phyloP scores from a whole-genome alignment of 2,888 invertebrate genomes.

The Aethes cnicana region DNA sequence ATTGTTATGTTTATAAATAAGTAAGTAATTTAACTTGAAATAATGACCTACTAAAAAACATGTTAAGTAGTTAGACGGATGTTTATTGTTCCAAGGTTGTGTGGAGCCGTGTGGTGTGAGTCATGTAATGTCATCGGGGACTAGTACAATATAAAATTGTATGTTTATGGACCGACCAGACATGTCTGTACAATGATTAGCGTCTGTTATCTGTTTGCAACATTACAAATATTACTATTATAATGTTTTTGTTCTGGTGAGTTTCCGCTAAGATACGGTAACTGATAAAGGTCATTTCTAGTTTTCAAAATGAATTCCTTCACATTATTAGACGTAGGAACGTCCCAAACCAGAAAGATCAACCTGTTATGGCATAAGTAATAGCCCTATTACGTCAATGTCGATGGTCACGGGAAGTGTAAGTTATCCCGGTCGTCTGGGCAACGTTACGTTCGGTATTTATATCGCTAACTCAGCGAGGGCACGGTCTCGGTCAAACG shows the following conservation, averaged over 20 bases:
- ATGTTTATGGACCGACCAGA: background rate
- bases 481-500: constrained; percentile 51
- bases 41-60: background rate
- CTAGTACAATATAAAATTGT: background rate
- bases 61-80: background rate
- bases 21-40: no score
- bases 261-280: no score
- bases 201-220: background rate
- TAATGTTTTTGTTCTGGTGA: no score
- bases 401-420: constrained; percentile 8
- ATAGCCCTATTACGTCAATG: no score
- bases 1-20: no score
- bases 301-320: no score
- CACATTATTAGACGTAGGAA: no score
- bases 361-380: no score
- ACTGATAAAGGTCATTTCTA: no score
- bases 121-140: background rate
- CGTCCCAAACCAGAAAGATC: no score
- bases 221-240: no score
- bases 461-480: constrained; percentile 41
- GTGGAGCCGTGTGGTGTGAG: no score
- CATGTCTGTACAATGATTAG: background rate
- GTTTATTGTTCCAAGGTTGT: background rate
- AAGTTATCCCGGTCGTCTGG: constrained; percentile 14
- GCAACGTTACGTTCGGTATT: constrained; percentile 49